Evolutionary conservation across 2,113 vertebrate species (phyloP), one percentile per base, ranked within the genome.

Genomic region (Dissostichus mawsoni): DNA sequence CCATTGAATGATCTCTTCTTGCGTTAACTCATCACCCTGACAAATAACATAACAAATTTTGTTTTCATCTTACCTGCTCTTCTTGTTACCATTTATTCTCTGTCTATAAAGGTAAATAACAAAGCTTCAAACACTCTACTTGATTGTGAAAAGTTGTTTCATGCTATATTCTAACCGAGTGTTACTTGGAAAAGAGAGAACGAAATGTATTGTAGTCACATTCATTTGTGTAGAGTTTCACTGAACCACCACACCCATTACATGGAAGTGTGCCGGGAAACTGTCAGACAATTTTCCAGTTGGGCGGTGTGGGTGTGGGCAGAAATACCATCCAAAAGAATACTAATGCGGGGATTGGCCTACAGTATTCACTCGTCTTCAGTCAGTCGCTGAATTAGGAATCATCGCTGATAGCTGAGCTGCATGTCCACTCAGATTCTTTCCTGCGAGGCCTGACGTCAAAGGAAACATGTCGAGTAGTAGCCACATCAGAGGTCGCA

Each of bases 211-310:
- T 62, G 50, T 55, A 62, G 76, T 78, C 63, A 68, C 76, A 77
- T 84, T 63, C 76, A 78, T 62, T 76, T 69, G 33, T 76, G 76
- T 59, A 63, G 74, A 44, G 50, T 70, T 81, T 58, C 41, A 65
- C 68, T 62, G 41, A 77, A 62, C 76, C 76, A 66, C 84, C 86
- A 79, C 85, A 85, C 90, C 92, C 90, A 88, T 65, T 20, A 23
- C 36, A 70, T 87, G 85, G 85, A 85, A 72, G 53, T n/a, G 63
- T 56, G 74, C 77, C n/a, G 68, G 87, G 82, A 83, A 76, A 76
- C 51, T 79, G 86, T 84, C 83, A 76, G 67, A 78, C 63, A 25
- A 20, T 56, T 83, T 90, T 90, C 85, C 85, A 91, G 45, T 63
- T n/a, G 41, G 78, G 59, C 59, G 72, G 58, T 55, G 70, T 77